Evolutionary conservation across 2,888 invertebrate species (phyloP).

Genomic region (Pardosa pseudoannulata): DNA sequence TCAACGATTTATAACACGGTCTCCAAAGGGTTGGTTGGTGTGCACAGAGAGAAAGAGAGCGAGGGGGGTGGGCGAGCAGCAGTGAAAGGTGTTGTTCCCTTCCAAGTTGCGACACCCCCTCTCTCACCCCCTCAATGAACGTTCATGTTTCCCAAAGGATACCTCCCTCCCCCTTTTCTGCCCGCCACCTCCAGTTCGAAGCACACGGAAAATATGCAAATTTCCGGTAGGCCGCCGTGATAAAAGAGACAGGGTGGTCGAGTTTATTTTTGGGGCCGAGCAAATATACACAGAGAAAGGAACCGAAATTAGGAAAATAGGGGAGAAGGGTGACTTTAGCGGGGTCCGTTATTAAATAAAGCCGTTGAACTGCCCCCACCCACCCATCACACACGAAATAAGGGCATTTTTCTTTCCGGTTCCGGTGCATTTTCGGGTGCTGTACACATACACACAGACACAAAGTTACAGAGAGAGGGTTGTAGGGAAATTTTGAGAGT

Average conservation of each 20-base stretch:
- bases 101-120: conserved; percentile 28
- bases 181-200: conserved; percentile 38
- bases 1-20: conserved; percentile 41
- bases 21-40: conserved; percentile 52
- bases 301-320: conserved; percentile 52
- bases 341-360: conserved; percentile 27
- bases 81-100: conserved; percentile 61
- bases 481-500: background rate
- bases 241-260: conserved; percentile 58
- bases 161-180: conserved; percentile 35
- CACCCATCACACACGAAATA: too few species aligned
- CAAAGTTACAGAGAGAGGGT: background rate
- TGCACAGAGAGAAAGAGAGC: conserved; percentile 2
- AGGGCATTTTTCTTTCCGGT: conserved; percentile 7
- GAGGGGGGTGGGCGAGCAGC: conserved; percentile 13
- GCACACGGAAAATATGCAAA: conserved; percentile 71
- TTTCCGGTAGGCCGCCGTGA: conserved; percentile 41
- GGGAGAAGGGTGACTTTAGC: conserved; percentile 12
- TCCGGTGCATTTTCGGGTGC: background rate
- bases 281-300: conserved; percentile 67
- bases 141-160: conserved; percentile 71
- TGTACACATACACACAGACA: too few species aligned
- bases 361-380: conserved; percentile 1
- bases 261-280: conserved; percentile 68
- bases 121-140: conserved; percentile 28